Conservation (phyloP, 2,888 invertebrate species). For the Rhingia rostrata region DNA sequence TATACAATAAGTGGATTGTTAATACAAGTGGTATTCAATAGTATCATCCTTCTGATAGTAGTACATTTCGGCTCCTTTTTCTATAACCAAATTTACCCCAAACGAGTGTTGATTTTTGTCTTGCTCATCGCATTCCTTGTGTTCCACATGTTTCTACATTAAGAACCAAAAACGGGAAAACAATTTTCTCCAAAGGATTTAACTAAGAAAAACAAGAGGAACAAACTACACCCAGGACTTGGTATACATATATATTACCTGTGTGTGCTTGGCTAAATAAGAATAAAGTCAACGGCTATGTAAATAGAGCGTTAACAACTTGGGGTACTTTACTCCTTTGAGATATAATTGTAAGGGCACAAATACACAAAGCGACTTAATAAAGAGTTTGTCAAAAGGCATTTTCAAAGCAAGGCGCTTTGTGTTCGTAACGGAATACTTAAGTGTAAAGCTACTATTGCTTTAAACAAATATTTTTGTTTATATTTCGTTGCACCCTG, state of each 20-base stretch:
- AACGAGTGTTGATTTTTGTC: not conserved
- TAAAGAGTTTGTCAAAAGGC: conserved; percentile 20
- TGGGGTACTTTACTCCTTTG: conserved; percentile 19
- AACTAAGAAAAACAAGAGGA: not conserved
- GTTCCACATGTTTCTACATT: not conserved
- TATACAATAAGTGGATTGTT: not conserved
- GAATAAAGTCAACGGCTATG: not conserved
- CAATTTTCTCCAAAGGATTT: conserved; percentile 1
- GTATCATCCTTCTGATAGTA: too few species aligned
- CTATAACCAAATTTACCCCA: too few species aligned
- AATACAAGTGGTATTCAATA: not conserved
- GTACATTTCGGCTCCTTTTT: too few species aligned
- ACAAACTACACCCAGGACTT: not conserved
- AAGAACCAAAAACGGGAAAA: not conserved
- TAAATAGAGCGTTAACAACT: conserved; percentile 28
- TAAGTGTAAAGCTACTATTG: not conserved
- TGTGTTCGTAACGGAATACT: not conserved
- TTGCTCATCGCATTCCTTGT: not conserved
- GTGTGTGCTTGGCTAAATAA: not conserved
- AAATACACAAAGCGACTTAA: conserved; percentile 46
- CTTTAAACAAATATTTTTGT: not conserved
- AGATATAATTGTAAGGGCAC: conserved; percentile 23
- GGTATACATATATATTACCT: not conserved
- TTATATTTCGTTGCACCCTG: not conserved
- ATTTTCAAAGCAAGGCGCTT: not conserved